Evolutionary conservation across 2,113 vertebrate genomes (phyloP).

Genomic region (Sorex araneus): DNA sequence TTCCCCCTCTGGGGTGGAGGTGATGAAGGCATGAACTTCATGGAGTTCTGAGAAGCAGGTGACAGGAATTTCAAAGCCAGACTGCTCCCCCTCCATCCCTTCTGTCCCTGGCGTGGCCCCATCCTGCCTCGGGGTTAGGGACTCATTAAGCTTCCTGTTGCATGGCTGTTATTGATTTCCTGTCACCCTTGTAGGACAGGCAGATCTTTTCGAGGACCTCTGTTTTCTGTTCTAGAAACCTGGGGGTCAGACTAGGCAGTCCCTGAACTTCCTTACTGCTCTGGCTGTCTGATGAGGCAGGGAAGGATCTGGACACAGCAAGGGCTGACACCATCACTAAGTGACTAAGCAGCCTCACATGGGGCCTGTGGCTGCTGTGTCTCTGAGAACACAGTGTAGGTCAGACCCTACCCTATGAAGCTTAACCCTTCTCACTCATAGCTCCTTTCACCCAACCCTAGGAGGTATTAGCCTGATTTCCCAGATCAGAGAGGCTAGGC

Average conservation of each 20-base stretch:
- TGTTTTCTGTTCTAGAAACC: slow-evolving; percentile 51
- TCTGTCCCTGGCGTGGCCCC: background rate
- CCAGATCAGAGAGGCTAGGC: background rate
- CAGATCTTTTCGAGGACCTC: slow-evolving; percentile 42
- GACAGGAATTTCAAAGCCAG: background rate
- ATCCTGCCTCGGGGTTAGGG: background rate
- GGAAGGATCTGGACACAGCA: slow-evolving; percentile 30
- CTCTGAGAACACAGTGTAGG: background rate
- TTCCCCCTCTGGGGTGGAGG: background rate
- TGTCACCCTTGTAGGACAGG: slow-evolving; percentile 7
- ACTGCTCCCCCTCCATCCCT: background rate
- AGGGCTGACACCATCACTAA: background rate
- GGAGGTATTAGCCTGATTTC: background rate
- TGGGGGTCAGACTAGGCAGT: background rate
- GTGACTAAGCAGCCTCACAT: background rate
- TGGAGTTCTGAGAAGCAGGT: slow-evolving; percentile 18
- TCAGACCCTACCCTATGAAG: background rate
- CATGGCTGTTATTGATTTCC: slow-evolving; percentile 38
- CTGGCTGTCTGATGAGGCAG: slow-evolving; percentile 26
- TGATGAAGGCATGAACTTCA: background rate
- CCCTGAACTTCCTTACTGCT: slow-evolving; percentile 12
- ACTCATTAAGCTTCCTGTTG: slow-evolving; percentile 39
- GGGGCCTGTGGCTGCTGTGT: background rate
- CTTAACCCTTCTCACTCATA: background rate
- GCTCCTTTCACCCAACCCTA: background rate